Percentiles rank a stretch among this genome's conserved stretches.
These are phyloP conservation scores for Loriculus beryllinus DNA, from an alignment of 2,797 vertebrate genomes.

Conservation along the genomic window DNA sequence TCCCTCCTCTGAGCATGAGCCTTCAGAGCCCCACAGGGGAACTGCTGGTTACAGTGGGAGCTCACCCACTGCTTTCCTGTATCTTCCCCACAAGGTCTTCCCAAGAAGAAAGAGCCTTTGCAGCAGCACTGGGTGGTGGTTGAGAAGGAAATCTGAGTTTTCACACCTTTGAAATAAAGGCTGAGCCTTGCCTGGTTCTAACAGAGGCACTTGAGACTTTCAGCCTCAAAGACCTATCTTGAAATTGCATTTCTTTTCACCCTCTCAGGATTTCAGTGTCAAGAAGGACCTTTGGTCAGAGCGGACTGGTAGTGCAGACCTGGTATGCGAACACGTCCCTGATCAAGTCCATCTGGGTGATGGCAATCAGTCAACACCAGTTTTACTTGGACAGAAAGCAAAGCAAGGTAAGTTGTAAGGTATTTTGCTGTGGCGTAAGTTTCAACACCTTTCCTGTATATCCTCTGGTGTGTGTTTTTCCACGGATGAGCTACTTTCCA, in stretches of 20 bases:
- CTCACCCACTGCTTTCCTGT: not conserved
- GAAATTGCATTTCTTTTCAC: not conserved
- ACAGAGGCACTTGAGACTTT: not conserved
- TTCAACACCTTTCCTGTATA: not conserved
- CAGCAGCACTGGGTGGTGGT: not conserved
- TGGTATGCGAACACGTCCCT: slow-evolving; percentile 98
- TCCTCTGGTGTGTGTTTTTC: not conserved
- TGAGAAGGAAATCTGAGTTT: not conserved
- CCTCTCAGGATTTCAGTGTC: slow-evolving; percentile 85
- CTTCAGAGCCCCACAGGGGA: not conserved
- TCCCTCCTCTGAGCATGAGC: not conserved
- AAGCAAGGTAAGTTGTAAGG: slow-evolving; percentile 88
- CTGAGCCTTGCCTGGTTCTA: not conserved
- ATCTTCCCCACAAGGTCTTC: not conserved
- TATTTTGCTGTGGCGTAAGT: not conserved
- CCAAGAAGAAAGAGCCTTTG: not conserved
- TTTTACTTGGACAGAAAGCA: slow-evolving; percentile 98
- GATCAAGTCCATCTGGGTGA: slow-evolving; percentile 98
- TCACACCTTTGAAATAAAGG: not conserved
- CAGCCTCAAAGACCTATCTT: not conserved
- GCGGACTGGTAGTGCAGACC: slow-evolving; percentile 89
- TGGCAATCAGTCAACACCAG: slow-evolving; percentile 99
- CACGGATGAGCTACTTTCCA: not conserved
- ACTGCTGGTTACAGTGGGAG: not conserved
- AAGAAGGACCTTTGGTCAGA: slow-evolving; percentile 91